Evolutionary conservation across 2,113 vertebrate genomes (phyloP).

Genomic region (Ochotona curzoniae): DNA sequence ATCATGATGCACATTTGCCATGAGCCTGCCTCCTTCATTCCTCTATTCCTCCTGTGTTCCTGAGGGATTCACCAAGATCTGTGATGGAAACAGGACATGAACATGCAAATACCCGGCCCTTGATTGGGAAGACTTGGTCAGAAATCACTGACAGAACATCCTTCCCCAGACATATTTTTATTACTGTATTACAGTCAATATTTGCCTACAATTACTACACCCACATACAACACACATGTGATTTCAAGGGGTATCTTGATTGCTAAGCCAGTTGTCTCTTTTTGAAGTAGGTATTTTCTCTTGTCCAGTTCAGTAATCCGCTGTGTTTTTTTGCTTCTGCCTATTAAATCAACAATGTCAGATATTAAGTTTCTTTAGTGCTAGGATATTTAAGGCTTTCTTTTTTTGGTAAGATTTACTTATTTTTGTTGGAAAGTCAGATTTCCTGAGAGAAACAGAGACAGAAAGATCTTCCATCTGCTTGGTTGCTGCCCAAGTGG

Average conservation of each 20-base stretch:
- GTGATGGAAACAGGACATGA: background rate
- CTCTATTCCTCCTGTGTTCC: background rate
- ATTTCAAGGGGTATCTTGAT: no score
- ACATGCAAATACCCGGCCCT: background rate
- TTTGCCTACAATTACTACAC: background rate
- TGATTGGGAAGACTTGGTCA: background rate
- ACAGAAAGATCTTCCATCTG: no score
- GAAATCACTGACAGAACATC: fast-evolving
- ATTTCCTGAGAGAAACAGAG: no score
- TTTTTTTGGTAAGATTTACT: background rate
- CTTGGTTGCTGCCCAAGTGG: no score
- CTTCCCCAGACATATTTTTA: background rate
- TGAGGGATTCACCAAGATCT: background rate
- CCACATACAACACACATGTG: no score
- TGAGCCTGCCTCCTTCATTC: background rate
- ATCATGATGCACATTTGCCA: no score
- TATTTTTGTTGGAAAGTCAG: no score
- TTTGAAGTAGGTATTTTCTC: background rate
- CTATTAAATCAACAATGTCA: background rate
- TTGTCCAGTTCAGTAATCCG: background rate
- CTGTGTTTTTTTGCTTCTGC: background rate
- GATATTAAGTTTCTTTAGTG: background rate
- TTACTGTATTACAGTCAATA: background rate
- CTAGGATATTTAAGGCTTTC: background rate
- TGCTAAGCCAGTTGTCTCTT: no score